A percentile compares a stretch with the other conserved stretches of the same genome.
Evolutionary conservation across 2,797 vertebrate genomes (phyloP).

Genomic region (Sebastes taczanowskii): DNA sequence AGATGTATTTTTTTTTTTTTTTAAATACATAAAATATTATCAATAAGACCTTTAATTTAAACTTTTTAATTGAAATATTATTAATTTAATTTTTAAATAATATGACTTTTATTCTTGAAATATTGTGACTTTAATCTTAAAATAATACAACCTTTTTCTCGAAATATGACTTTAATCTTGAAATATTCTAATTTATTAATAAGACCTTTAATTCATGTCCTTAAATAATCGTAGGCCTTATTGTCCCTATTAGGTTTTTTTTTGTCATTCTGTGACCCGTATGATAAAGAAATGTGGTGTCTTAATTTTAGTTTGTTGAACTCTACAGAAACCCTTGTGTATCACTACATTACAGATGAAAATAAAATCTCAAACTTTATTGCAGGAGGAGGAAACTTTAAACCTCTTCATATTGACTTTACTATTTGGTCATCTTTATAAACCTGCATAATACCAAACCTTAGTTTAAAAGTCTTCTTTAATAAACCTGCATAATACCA

Average conservation of each 20-base stretch:
- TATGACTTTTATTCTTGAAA: no score
- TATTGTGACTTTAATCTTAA: no score
- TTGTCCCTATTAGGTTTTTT: not conserved
- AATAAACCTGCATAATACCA: no score
- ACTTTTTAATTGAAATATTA: no score
- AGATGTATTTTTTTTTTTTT: no score
- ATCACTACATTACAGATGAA: not conserved
- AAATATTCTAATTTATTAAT: no score
- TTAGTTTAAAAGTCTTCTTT: not conserved
- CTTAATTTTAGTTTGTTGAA: not conserved
- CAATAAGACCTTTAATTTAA: no score
- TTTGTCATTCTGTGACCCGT: not conserved
- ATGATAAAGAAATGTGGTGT: not conserved
- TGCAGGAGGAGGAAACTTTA: not conserved
- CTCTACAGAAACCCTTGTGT: not conserved
- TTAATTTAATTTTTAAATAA: no score
- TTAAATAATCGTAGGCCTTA: not conserved
- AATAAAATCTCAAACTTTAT: not conserved
- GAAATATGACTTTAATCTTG: no score
- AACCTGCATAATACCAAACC: not conserved
- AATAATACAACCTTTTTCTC: no score
- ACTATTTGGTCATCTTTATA: not conserved
- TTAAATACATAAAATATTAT: no score
- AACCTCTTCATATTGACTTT: not conserved
- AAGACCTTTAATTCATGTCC: not conserved